Evolutionary conservation across 2,797 vertebrate genomes (phyloP), one percentile per base, ranked within the genome.

Genomic region (Sparidentex hasta): DNA sequence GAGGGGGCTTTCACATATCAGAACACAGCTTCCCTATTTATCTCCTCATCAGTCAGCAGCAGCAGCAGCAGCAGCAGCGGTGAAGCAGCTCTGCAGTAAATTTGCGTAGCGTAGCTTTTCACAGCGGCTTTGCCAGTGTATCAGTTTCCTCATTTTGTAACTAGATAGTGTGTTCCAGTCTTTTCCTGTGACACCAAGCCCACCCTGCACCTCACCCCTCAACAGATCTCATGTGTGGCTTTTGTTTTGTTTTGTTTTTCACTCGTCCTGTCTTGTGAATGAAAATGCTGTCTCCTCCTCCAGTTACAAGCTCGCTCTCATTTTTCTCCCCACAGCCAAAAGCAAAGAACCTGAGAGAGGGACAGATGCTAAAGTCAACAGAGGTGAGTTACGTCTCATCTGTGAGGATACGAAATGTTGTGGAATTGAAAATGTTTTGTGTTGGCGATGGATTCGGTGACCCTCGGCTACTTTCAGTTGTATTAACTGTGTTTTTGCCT

Each of bases 291-390:
- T 25, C 3, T n/a, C 13, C 54, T 50, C 58, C 84, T 87, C 18
- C 11, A 23, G 33, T 91, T 86, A 78, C 82, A 84, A 52, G 59
- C 3, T 8, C 5, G 1, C 81, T 87, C 74, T 89, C 74, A 9
- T 77, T 63, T 85, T 92, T 85, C 70, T 90, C 58, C 85, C 95
- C 85, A n/a, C 93, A 99, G 98, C 95, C 91, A 99, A 98, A 97
- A 95, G 96, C 95, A 99, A 96, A 96, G 98, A 99, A 92, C 95
- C 96, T 27, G 98, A 98, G 87, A 97, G 94, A 94, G 93, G 91
- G 76, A 86, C 94, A 29, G 97, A 99, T 91, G 89, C 91, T 84
- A 97, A 95, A 95, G 89, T 94, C 87, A 90, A 92, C 89, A 96
- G 95, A 97, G 96, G 98, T 99, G 94, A 97, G 96, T 88, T 78